phyloP scores from a whole-genome alignment of 2,888 invertebrate species.

The Leucania comma region DNA sequence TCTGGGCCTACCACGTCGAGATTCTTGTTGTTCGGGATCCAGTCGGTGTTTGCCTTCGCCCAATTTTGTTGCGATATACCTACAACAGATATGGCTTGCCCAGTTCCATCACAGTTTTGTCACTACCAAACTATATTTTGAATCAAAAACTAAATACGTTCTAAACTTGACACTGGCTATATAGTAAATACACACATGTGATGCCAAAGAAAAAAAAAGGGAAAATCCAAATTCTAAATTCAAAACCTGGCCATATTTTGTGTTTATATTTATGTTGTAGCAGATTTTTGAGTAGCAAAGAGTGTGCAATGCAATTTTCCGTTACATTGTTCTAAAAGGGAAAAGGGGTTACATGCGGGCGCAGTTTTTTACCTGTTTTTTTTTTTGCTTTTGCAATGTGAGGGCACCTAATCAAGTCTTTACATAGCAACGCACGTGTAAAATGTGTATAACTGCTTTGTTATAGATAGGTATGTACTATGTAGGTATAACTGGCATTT shows the following conservation, averaged over 20 bases:
- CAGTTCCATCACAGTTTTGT: too few species aligned
- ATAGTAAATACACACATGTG: too few species aligned
- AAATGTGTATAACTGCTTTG: background rate
- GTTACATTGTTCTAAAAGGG: slow-evolving; percentile 11
- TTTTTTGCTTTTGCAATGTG: background rate
- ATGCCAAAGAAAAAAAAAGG: background rate
- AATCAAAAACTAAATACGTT: too few species aligned
- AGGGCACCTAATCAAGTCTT: slow-evolving; percentile 11
- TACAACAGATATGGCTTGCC: too few species aligned
- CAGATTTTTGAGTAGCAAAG: slow-evolving; percentile 1
- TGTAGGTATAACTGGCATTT: too few species aligned
- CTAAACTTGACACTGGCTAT: too few species aligned
- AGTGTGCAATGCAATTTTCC: background rate
- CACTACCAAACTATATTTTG: too few species aligned
- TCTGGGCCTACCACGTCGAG: too few species aligned
- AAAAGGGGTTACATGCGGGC: slow-evolving; percentile 24
- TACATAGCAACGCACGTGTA: background rate
- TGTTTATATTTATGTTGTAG: background rate
- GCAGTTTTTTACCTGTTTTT: slow-evolving; percentile 4
- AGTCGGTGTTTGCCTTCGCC: too few species aligned
- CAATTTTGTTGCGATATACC: too few species aligned
- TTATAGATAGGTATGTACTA: too few species aligned
- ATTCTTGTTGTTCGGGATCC: too few species aligned
- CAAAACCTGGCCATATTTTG: background rate
- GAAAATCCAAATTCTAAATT: background rate